Evolutionary conservation across 2,113 vertebrate genomes (phyloP).

Genomic region (Atlantisia rogersi): DNA sequence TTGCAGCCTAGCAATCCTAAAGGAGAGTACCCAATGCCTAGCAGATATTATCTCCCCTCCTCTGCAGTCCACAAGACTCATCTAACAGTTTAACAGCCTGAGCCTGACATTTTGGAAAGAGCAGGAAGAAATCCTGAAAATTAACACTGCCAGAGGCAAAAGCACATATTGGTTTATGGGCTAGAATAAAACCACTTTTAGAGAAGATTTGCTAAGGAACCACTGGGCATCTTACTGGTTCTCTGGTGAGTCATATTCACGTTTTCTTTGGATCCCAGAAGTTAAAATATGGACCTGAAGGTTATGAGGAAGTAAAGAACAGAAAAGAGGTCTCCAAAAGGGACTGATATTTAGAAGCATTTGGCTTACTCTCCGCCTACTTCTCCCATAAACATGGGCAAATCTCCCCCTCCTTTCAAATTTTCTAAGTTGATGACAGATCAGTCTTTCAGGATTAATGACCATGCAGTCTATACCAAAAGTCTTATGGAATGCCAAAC

Average conservation of each 20-base stretch:
- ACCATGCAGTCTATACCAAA: background rate
- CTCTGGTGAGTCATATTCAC: background rate
- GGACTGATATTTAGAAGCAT: background rate
- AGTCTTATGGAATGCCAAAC: background rate
- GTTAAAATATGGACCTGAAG: background rate
- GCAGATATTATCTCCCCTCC: background rate
- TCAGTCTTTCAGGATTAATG: background rate
- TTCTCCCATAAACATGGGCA: background rate
- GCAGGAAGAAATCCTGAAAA: background rate
- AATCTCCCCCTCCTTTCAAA: background rate
- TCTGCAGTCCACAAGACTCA: background rate
- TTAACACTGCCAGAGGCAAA: background rate
- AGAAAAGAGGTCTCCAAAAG: background rate
- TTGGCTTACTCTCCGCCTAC: background rate
- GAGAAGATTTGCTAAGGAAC: background rate
- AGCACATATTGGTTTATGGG: background rate
- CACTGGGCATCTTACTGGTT: background rate
- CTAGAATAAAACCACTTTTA: background rate
- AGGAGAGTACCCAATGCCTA: background rate
- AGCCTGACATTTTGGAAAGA: background rate
- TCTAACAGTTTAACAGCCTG: background rate
- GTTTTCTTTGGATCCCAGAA: background rate
- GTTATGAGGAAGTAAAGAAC: background rate
- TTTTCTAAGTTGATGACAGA: background rate
- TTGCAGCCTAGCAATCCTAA: background rate